Evolutionary conservation across 2,888 invertebrate species (phyloP).

Genomic region (Pachydiplax longipennis): DNA sequence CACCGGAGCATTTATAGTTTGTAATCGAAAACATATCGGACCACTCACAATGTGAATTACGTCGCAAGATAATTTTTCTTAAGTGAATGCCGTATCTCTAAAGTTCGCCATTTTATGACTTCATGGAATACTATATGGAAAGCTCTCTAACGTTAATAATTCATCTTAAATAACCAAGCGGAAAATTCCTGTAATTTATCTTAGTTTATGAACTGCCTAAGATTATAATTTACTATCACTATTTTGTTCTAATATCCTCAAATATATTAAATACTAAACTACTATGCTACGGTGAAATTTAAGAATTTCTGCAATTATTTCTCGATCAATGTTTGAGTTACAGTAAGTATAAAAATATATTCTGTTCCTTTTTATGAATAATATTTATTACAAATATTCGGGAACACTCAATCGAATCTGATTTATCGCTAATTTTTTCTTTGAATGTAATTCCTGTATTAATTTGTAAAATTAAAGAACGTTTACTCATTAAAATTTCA

Average conservation of each 20-base stretch:
- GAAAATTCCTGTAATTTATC: not conserved
- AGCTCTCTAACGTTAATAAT: not conserved
- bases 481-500: not conserved
- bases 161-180: not conserved
- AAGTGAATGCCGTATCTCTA: not conserved
- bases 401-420: no score
- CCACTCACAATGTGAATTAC: not conserved
- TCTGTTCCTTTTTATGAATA: not conserved
- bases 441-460: no score
- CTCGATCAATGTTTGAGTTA: conserved; percentile 23
- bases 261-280: no score
- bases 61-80: not conserved
- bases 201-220: not conserved
- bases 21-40: not conserved
- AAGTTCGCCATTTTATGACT: not conserved
- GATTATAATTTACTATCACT: not conserved
- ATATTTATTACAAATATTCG: not conserved
- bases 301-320: not conserved
- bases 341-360: not conserved
- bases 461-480: not conserved
- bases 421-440: not conserved
- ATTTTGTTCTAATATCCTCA: not conserved
- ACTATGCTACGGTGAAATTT: not conserved
- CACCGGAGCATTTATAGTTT: not conserved
- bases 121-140: not conserved